Evolutionary conservation across 2,113 vertebrate species (phyloP), one percentile per base, ranked within the genome.

Genomic region (western clawed frog (Xenopus tropicalis)): DNA sequence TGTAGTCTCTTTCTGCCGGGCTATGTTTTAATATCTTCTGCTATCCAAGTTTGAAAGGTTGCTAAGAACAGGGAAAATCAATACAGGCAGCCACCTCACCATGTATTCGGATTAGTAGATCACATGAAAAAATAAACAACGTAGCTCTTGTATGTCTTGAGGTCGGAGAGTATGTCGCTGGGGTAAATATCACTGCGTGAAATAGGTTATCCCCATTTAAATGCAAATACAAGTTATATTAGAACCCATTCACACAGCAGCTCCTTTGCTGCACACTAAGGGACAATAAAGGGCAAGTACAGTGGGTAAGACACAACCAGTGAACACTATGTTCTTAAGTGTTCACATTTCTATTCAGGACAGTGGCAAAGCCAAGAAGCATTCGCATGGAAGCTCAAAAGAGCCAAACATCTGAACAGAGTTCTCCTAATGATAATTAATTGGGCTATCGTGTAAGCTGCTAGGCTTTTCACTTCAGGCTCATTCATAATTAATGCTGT

Each of bases 221-320:
- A 46, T 61, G 42, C 69, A 70, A 70, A 61, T 29, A 6, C 16
- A 46, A 11, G 20, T 19, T 61, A 48, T 61, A 23, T 43, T 61
- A n/a, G 22, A 52, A 43, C 29, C 29, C 25, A 7, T 29, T 29
- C 25, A 4, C 3, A 29, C 25, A 3, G 29, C 29, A 37, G 29
- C 29, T 37, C 7, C 25, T 7, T 29, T 29, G 25, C 25, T 7
- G 25, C 25, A 29, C 25, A 29, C 3, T 29, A 37, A 9, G 29
- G 29, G 6, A 37, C 6, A 37, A 37, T 6, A 9, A 37, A 37
- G 29, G 10, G 29, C 29, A 37, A 1, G 29, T 37, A 37, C 6
- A 37, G 29, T 37, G 29, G 29, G 2, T 1, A 37, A 37, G 29
- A 37, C 29, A 37, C 29, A 37, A 37, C 6, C 29, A 37, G 29